phyloP scores from a whole-genome alignment of 2,888 invertebrate species.

The Holacanthella duospinosa region DNA sequence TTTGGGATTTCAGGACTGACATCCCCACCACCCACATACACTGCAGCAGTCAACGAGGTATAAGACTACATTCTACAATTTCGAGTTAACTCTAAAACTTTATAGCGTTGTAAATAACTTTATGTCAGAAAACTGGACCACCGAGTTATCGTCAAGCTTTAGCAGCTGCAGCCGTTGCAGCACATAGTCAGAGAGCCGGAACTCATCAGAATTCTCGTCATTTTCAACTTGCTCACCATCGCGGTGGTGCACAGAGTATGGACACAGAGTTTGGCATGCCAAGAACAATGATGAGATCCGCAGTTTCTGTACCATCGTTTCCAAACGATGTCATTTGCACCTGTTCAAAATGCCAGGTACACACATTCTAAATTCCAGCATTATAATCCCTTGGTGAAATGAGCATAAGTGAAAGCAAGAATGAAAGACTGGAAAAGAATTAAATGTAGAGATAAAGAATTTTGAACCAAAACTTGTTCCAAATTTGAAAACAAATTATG shows the following conservation, averaged over 20 bases:
- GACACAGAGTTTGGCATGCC: conserved; percentile 15
- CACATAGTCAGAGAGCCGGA: conserved; percentile 7
- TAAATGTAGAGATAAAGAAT: no score
- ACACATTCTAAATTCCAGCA: no score
- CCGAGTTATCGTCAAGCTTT: conserved; percentile 37
- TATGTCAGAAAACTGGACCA: conserved; percentile 20
- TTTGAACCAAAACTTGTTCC: no score
- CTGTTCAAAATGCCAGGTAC: conserved; percentile 39
- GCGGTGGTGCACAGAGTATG: conserved; percentile 27
- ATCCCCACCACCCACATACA: background rate
- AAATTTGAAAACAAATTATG: no score
- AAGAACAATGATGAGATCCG: conserved; percentile 10
- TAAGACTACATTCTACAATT: background rate
- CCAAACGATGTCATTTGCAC: conserved; percentile 35
- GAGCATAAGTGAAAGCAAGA: no score
- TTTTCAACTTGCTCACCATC: conserved; percentile 11
- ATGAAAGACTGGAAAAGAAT: no score
- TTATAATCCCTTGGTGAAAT: no score
- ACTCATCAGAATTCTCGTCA: background rate
- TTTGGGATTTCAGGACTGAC: background rate
- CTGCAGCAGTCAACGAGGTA: background rate
- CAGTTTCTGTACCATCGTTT: conserved; percentile 24
- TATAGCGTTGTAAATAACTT: no score
- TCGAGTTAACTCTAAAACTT: no score
- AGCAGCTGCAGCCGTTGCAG: conserved; percentile 19